Base-by-base conservation (phyloP, 2,888 invertebrate genomes). In the Nemoura dubitans region DNA sequence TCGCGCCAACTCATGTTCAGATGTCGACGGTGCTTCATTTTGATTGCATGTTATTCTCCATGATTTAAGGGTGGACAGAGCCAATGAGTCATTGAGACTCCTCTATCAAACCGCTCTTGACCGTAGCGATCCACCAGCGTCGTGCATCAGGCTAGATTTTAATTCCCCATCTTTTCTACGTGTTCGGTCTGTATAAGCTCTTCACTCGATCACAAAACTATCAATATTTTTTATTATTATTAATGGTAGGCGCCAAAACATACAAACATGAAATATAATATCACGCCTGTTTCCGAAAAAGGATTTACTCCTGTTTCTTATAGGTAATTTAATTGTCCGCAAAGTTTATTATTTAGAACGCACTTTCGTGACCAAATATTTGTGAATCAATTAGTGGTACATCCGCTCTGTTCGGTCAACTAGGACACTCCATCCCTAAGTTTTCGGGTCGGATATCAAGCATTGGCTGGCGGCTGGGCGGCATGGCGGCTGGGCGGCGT, bases 311-410 rank as follows among this genome's bases (percentile, higher is more conserved):
- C 27, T 27, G 78, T 26, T 26, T 14, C 10, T 78, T 6, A 27
- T 26, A 26, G 78, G 78, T 78, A 78, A 78, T 78, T 78, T 10
- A 78, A 78, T 78, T 78, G 28, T n/a, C 78, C 78, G 28, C 78
- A 25, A 78, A 78, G 78, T 78, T 78, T 78, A 78, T 78, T 78
- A 78, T 78, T 30, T 81, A 81, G 29, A 30, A 81, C 81, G 81
- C 81, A 81, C 81, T 81, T 29, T 81, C 5, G 29, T 81, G 30
- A 28, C 30, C 30, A 81, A 81, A 81, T 81, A 81, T 81, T 81
- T 81, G 81, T 81, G 81, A 81, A 81, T 81, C 81, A 81, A 81
- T 81, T 81, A 81, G 81, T 2, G 81, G n/a, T 81, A 10, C 30
- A 81, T 81, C 81, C 81, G 81, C 16, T 81, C 26, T 29, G 14